These are phyloP conservation scores for Potamilus streckersoni DNA, from an alignment of 1,140 invertebrate species.

Conservation along the genomic window DNA sequence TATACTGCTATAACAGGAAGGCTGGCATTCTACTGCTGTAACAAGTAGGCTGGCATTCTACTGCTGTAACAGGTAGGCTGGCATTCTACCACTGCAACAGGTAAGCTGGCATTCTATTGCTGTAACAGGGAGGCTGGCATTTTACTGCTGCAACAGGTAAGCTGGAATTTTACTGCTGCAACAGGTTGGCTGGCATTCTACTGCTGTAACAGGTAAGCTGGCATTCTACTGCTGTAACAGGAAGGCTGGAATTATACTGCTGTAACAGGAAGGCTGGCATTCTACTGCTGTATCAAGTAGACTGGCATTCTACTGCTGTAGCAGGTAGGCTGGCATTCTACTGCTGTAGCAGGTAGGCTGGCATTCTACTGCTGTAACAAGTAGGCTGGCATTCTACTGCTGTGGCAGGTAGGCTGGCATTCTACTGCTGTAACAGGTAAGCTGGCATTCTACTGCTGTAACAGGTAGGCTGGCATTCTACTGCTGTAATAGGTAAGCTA, in stretches of 20 bases:
- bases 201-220: slow-evolving; percentile 76
- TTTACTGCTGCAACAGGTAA: not conserved
- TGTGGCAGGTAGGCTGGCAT: too few species aligned
- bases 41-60: slow-evolving; percentile 91
- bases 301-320: not conserved
- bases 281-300: not conserved
- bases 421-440: too few species aligned
- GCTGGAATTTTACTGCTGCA: not conserved
- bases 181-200: not conserved
- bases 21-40: not conserved
- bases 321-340: too few species aligned
- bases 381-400: too few species aligned
- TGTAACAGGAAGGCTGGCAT: not conserved
- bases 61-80: slow-evolving; percentile 76
- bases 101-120: not conserved
- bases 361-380: not conserved
- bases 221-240: slow-evolving; percentile 84
- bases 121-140: not conserved
- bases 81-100: too few species aligned
- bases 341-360: too few species aligned
- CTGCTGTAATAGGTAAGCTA: too few species aligned
- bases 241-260: slow-evolving; percentile 30
- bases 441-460: too few species aligned
- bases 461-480: too few species aligned
- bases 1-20: not conserved